Conservation (phyloP, 2,888 invertebrate species). For the Troilus luridus region DNA sequence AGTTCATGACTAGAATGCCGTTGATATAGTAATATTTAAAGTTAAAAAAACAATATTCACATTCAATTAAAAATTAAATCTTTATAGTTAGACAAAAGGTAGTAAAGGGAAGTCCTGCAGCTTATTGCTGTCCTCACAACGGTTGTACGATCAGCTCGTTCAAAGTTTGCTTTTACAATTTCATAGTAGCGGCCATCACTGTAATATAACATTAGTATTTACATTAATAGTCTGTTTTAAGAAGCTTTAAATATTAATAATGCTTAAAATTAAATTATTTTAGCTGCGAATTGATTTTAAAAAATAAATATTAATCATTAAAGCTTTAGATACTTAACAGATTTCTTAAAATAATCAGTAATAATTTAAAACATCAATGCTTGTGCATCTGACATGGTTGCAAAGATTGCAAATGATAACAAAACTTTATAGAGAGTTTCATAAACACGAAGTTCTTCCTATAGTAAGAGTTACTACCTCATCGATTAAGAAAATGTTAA, state of each 20-base stretch:
- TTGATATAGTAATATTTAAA: neutral
- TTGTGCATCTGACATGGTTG: neutral
- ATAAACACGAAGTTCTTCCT: neutral
- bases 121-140: conserved; percentile 97
- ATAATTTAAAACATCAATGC: neutral
- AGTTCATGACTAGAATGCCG: neutral
- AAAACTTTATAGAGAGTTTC: neutral
- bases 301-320: neutral
- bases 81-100: conserved; percentile 92
- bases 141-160: conserved; percentile 95
- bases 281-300: neutral
- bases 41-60: neutral
- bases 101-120: conserved; percentile 94
- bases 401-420: neutral
- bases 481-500: neutral
- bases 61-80: conserved; percentile 90
- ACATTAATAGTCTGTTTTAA: neutral
- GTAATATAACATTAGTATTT: conserved; percentile 67
- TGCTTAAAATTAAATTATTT: neutral
- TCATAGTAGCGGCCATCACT: conserved; percentile 99
- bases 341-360: neutral
- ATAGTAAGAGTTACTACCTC: neutral
- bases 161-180: conserved; percentile 99
- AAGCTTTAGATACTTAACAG: neutral
- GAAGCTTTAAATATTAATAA: neutral